A percentile compares a stretch with the other conserved stretches of the same genome.
Conservation (phyloP, 2,113 vertebrate species). For the Ochotona curzoniae region DNA sequence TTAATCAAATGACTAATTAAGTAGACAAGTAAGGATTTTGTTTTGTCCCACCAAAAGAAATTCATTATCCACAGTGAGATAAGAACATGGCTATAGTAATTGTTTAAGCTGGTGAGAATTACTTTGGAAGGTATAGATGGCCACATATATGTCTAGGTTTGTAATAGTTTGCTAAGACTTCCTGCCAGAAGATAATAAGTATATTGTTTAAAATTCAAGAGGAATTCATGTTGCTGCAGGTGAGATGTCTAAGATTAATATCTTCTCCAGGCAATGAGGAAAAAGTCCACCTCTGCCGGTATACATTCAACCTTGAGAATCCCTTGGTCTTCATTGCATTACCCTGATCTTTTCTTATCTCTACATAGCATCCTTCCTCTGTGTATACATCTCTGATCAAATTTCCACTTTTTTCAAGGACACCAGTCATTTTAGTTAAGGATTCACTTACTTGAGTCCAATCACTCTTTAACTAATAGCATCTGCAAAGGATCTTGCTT, state of each 20-base stretch:
- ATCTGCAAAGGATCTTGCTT: background rate
- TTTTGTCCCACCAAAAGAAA: background rate
- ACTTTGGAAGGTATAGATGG: background rate
- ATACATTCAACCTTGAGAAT: background rate
- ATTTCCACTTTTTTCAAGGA: background rate
- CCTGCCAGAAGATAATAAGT: background rate
- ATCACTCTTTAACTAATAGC: background rate
- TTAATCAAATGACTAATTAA: background rate
- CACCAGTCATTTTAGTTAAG: background rate
- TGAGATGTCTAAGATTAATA: too few relatives aligned
- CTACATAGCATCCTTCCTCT: too few relatives aligned
- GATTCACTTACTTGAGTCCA: background rate
- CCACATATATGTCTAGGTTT: too few relatives aligned
- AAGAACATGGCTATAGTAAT: background rate
- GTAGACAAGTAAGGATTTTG: background rate
- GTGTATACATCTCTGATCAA: too few relatives aligned
- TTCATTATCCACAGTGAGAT: background rate
- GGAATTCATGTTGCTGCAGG: background rate
- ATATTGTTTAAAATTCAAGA: background rate
- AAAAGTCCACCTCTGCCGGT: background rate
- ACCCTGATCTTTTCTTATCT: too few relatives aligned
- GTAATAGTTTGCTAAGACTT: background rate
- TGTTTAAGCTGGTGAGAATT: background rate
- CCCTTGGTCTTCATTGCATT: too few relatives aligned
- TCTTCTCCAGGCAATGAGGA: background rate